These are phyloP conservation scores for Trisateles emortualis DNA, from an alignment of 2,888 invertebrate genomes.

Conservation along the genomic window DNA sequence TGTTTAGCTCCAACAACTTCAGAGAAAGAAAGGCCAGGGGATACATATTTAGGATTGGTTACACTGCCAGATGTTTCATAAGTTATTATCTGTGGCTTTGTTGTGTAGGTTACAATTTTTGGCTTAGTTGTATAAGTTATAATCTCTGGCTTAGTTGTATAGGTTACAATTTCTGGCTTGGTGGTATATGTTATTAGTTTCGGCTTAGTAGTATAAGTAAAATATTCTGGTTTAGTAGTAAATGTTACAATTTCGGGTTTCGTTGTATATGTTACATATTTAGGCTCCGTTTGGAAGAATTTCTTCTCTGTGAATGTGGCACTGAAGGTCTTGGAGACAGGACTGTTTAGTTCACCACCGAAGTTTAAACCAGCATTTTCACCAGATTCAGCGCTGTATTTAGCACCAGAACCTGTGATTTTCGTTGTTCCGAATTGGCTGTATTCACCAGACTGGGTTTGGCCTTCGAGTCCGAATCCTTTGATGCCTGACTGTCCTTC, in stretches of 20 bases:
- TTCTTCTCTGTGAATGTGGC: conserved; percentile 74
- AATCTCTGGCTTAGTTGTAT: conserved; percentile 62
- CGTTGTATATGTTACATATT: conserved; percentile 62
- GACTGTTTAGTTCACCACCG: conserved; percentile 62
- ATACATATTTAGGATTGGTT: conserved; percentile 74
- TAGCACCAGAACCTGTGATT: conserved; percentile 23
- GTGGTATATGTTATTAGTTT: conserved; percentile 55
- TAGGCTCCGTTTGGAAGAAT: conserved; percentile 71
- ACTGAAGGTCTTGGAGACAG: conserved; percentile 70
- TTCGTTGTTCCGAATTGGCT: conserved; percentile 47
- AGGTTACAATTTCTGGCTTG: conserved; percentile 59
- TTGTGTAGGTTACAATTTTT: conserved; percentile 64
- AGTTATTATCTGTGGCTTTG: conserved; percentile 69
- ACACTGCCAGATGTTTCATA: conserved; percentile 77
- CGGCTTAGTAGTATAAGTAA: conserved; percentile 59
- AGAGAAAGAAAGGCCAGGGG: conserved; percentile 70
- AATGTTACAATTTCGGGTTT: conserved; percentile 64
- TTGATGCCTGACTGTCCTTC: conserved; percentile 22
- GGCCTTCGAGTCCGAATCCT: conserved; percentile 30
- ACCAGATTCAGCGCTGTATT: conserved; percentile 50
- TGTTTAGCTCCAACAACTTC: conserved; percentile 66
- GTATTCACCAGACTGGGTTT: conserved; percentile 47
- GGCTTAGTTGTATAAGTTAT: conserved; percentile 62
- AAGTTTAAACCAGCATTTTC: conserved; percentile 49
- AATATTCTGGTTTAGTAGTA: conserved; percentile 63